These are phyloP conservation scores for Hoplostethus mediterraneus DNA, from an alignment of 2,797 vertebrate species.

Conservation along the genomic window DNA sequence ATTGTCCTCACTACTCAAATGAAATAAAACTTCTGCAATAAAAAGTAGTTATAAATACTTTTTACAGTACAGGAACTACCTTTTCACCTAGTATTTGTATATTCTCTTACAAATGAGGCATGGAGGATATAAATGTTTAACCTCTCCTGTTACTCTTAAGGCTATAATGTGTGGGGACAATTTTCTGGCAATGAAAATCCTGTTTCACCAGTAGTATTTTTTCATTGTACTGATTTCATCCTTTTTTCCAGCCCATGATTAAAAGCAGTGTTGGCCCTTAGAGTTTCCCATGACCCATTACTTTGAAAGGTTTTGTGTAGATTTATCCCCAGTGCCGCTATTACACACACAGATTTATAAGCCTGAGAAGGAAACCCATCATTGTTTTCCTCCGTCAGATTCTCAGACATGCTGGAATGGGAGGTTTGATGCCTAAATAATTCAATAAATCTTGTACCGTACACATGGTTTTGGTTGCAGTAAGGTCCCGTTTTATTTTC, in stretches of 20 bases:
- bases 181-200: background rate
- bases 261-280: background rate
- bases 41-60: too few relatives aligned
- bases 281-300: background rate
- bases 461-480: slow-evolving; percentile 18
- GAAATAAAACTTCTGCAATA: too few relatives aligned
- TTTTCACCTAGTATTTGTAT: background rate
- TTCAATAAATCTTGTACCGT: slow-evolving; percentile 28
- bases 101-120: background rate
- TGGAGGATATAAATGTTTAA: background rate
- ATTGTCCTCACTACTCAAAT: too few relatives aligned
- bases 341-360: background rate
- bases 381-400: slow-evolving; percentile 6
- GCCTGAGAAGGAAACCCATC: background rate
- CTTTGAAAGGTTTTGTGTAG: background rate
- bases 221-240: too few relatives aligned
- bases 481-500: slow-evolving; percentile 9
- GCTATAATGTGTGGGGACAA: background rate
- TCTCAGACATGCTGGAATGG: slow-evolving; percentile 18
- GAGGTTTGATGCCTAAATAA: slow-evolving; percentile 25
- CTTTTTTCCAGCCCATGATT: too few relatives aligned
- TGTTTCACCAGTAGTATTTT: too few relatives aligned
- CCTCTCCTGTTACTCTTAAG: background rate
- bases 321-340: background rate
- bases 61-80: background rate